These are phyloP conservation scores for Ennomos quercinarius DNA, from an alignment of 2,888 invertebrate species.

Conservation along the genomic window DNA sequence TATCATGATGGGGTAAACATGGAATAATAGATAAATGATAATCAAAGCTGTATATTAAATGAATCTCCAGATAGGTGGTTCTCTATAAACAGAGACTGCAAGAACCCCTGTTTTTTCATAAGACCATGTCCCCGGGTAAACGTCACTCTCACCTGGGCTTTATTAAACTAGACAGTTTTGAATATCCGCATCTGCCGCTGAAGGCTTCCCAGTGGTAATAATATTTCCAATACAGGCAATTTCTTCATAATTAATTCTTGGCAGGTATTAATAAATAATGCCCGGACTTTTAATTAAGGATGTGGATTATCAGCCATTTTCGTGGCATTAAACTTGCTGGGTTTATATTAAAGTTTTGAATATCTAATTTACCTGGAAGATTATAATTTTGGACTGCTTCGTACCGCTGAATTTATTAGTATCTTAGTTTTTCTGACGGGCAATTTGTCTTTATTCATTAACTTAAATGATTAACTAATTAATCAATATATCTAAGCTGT, in stretches of 20 bases:
- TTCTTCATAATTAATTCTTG: conserved; percentile 20
- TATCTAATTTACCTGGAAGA: conserved; percentile 13
- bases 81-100: neutral
- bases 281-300: conserved; percentile 25
- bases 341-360: conserved; percentile 9
- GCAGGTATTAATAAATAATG: conserved; percentile 25
- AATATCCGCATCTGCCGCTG: conserved; percentile 55
- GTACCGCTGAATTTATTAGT: too few relatives aligned
- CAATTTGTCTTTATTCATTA: too few relatives aligned
- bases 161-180: conserved; percentile 56
- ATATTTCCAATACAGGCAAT: conserved; percentile 26
- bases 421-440: too few relatives aligned
- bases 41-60: neutral
- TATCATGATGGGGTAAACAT: conserved; percentile 10
- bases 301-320: conserved; percentile 16
- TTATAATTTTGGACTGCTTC: conserved; percentile 2
- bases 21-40: neutral
- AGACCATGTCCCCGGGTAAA: conserved; percentile 33
- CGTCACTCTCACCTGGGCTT: conserved; percentile 52
- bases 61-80: neutral
- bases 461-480: too few relatives aligned
- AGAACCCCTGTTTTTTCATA: conserved; percentile 38
- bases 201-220: conserved; percentile 34
- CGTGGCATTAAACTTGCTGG: neutral
- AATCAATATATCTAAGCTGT: too few relatives aligned